These are phyloP conservation scores for Hoplodrina blanda DNA, from an alignment of 2,888 invertebrate genomes.

Conservation along the genomic window DNA sequence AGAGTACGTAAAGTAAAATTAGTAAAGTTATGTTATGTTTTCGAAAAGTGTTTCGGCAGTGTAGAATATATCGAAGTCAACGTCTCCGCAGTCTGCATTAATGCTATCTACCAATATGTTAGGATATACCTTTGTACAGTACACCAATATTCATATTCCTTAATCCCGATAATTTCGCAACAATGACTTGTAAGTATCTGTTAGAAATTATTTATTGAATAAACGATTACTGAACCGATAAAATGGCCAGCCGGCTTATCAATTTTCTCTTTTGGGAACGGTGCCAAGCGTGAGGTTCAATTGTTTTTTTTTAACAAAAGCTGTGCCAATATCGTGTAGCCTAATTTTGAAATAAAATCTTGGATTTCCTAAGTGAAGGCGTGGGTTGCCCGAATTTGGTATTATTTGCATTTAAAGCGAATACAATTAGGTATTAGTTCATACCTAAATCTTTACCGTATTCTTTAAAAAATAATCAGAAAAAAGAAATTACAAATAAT, in stretches of 20 bases:
- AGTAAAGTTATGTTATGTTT: too few species aligned
- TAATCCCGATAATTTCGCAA: background rate
- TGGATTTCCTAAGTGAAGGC: conserved; percentile 9
- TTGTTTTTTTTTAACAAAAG: conserved; percentile 32
- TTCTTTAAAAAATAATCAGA: too few species aligned
- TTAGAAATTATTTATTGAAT: conserved; percentile 41
- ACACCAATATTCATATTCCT: background rate
- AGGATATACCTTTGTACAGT: background rate
- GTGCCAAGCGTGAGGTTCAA: conserved; percentile 23
- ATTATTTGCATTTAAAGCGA: background rate
- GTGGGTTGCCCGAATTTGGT: background rate
- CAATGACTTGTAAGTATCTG: conserved; percentile 7
- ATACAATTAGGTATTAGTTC: background rate
- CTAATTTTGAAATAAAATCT: conserved; percentile 51
- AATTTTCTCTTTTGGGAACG: conserved; percentile 37
- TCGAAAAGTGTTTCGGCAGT: too few species aligned
- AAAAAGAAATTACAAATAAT: too few species aligned
- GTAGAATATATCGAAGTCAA: too few species aligned
- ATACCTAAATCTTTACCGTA: too few species aligned
- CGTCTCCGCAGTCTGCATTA: too few species aligned
- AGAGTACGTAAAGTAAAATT: too few species aligned
- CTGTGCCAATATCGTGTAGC: conserved; percentile 36
- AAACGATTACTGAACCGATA: conserved; percentile 46
- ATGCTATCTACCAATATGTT: too few species aligned
- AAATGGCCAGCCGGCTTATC: conserved; percentile 47